Percentiles rank a stretch among this genome's conserved stretches.
Conservation (phyloP, 2,113 vertebrate species). For the Cnemophilus loriae region DNA sequence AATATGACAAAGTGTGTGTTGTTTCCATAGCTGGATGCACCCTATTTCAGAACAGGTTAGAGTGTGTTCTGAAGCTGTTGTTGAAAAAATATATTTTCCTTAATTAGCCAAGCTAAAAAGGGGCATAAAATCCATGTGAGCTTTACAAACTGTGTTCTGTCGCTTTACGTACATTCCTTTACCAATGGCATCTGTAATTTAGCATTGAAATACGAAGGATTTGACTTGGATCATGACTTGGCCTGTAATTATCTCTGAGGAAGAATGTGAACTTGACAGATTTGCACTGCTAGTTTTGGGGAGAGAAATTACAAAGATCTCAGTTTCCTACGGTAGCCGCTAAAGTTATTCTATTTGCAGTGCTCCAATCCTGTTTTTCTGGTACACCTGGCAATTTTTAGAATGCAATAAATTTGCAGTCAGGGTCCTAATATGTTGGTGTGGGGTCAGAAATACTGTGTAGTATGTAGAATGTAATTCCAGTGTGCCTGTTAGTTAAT, state of each 20-base stretch:
- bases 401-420: neutral
- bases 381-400: neutral
- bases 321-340: neutral
- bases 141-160: neutral
- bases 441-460: neutral
- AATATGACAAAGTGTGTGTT: neutral
- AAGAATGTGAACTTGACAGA: neutral
- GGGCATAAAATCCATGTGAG: neutral
- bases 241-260: neutral
- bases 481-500: neutral
- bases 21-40: neutral
- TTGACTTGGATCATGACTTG: neutral
- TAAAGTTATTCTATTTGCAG: neutral
- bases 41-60: neutral
- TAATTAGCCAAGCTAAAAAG: conserved; percentile 7
- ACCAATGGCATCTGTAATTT: neutral
- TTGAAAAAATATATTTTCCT: conserved; percentile 4
- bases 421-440: neutral
- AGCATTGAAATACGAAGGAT: neutral
- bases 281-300: neutral
- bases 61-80: neutral
- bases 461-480: neutral
- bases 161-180: neutral
- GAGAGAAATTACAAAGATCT: neutral
- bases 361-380: neutral